Base-by-base conservation (phyloP, 2,888 invertebrate species). In the Scaeva pyrastri region DNA sequence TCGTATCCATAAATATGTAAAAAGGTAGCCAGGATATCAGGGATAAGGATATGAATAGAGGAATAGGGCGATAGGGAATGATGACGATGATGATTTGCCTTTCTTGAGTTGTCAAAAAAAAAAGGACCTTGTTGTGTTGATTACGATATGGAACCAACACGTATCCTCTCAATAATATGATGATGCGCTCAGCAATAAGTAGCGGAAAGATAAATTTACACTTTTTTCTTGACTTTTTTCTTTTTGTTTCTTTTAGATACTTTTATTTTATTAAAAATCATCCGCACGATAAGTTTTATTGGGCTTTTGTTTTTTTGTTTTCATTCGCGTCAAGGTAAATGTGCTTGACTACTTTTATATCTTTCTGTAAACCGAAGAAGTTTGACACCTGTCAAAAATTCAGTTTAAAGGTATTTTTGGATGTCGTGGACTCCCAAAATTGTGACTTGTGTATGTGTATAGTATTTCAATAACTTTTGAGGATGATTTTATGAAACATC, bases 201-300 rank as follows among this genome's bases (percentile, higher is more conserved):
- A 64, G 48, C 74, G 43, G 71, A 70, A 73, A 77, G 82, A 86
- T 82, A 86, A 86, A 86, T 86, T 82, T 77, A 78, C 74, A 77
- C 71, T 82, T 74, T n/a, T n/a, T n/a, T n/a, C n/a, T 58, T 58
- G 64, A 74, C 70, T 45, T 81, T 16, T 66, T 14, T 16, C 43
- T 43, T 62, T 56, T 77, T n/a, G 1, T 45, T 23, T 10, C 10
- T 39, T 12, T 39, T n/a, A n/a, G n/a, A n/a, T 60, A 0, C 5
- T 60, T 1, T 19, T 8, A 41, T 60, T 81, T 77, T 82, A 82
- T 81, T 77, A 86, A 86, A 78, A 41, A 74, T 71, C 74, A 86
- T 86, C 81, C 78, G 73, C 77, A 78, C 78, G 86, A 77, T 78
- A 86, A 74, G 81, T 86, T 82, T 86, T 74, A 86, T 81, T 86